Conservation (phyloP, 2,888 invertebrate genomes). For the Myathropa florea region DNA sequence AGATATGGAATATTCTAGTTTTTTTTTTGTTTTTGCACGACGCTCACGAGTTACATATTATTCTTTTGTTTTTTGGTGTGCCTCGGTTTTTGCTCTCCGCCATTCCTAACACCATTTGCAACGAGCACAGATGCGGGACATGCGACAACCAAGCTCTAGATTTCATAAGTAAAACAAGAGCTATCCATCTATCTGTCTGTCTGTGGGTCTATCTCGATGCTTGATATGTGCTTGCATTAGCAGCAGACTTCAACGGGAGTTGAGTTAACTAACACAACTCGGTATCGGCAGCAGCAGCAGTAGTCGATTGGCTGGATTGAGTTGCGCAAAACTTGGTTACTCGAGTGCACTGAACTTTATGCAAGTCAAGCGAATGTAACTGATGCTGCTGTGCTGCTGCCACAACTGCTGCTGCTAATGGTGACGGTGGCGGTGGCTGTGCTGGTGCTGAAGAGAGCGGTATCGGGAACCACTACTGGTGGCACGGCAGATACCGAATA, state of each 20-base stretch:
- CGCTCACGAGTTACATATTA: conserved; percentile 39
- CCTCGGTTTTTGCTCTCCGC: not conserved
- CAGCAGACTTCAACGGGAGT: conserved; percentile 1
- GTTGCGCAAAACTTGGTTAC: conserved; percentile 70
- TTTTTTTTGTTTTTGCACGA: conserved; percentile 18
- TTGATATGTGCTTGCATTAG: conserved; percentile 18
- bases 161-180: conserved; percentile 60
- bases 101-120: conserved; percentile 48
- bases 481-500: conserved; percentile 30
- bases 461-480: not conserved
- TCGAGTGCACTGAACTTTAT: conserved; percentile 68
- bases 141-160: conserved; percentile 42
- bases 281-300: conserved; percentile 5
- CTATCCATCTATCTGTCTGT: conserved; percentile 45
- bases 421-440: not conserved
- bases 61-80: not conserved
- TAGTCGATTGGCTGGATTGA: conserved; percentile 26
- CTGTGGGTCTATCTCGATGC: conserved; percentile 1
- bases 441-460: not conserved
- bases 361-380: conserved; percentile 54
- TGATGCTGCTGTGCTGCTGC: conserved; percentile 15
- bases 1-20: conserved; percentile 61
- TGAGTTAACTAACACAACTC: not conserved
- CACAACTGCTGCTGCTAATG: not conserved
- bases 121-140: too few relatives aligned